phyloP scores from a whole-genome alignment of 2,888 invertebrate species.

The Pollenia labialis region DNA sequence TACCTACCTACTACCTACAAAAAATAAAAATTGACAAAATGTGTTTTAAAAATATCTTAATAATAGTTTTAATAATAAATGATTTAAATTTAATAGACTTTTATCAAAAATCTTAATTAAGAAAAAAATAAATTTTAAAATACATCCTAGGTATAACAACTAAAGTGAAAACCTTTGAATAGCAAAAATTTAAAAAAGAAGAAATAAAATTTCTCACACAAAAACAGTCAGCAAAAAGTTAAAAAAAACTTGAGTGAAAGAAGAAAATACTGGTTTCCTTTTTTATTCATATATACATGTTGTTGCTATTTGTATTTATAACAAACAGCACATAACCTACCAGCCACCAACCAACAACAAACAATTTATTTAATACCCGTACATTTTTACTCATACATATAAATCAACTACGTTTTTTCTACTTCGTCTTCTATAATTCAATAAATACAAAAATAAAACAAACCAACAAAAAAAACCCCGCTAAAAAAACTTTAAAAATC shows the following conservation, averaged over 20 bases:
- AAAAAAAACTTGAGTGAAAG: constrained; percentile 71
- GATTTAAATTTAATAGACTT: constrained; percentile 55
- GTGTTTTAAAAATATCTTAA: constrained; percentile 58
- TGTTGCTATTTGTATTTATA: constrained; percentile 56
- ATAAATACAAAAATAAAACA: constrained; percentile 37
- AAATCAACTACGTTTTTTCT: constrained; percentile 63
- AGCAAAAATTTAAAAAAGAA: constrained; percentile 67
- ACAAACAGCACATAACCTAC: constrained; percentile 53
- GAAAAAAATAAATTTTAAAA: constrained; percentile 3
- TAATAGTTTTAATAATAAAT: constrained; percentile 45
- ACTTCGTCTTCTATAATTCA: constrained; percentile 48
- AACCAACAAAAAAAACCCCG: constrained; percentile 59
- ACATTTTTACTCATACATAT: constrained; percentile 62
- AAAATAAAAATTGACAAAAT: constrained; percentile 49
- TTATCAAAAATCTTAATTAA: constrained; percentile 1
- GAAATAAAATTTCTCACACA: constrained; percentile 73
- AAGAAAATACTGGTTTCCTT: constrained; percentile 76
- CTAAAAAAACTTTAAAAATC: constrained; percentile 63
- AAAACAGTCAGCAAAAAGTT: constrained; percentile 62
- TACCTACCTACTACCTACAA: not conserved
- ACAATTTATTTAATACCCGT: constrained; percentile 48
- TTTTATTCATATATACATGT: constrained; percentile 64
- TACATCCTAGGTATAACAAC: constrained; percentile 27
- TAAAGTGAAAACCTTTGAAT: constrained; percentile 68
- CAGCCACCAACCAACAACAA: constrained; percentile 51